Conservation (phyloP, 2,888 invertebrate species). For the Capitulum mitella region DNA sequence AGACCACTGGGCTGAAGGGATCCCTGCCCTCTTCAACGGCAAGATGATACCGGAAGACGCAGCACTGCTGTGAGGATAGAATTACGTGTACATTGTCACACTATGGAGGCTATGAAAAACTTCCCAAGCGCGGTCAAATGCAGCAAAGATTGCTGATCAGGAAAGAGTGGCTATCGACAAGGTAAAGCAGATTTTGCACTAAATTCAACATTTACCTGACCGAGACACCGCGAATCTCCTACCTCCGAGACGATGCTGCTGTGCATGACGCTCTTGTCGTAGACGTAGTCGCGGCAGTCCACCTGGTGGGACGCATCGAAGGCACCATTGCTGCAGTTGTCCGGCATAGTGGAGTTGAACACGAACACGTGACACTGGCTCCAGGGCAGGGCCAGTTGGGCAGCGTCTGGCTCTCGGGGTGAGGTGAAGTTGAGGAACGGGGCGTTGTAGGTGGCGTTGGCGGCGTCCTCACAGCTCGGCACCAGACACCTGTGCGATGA, state of each 20-base stretch:
- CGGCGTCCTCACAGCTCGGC: neutral
- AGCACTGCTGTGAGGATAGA: too few relatives aligned
- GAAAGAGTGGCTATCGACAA: too few relatives aligned
- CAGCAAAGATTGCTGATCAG: too few relatives aligned
- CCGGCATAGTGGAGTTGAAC: neutral
- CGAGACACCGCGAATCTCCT: constrained; percentile 25
- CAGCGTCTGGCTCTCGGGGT: neutral
- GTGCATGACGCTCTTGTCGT: constrained; percentile 56
- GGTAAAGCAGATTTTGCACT: too few relatives aligned
- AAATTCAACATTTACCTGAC: too few relatives aligned
- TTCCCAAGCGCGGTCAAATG: too few relatives aligned
- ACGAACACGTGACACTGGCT: neutral
- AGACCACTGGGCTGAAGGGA: too few relatives aligned
- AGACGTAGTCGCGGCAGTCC: constrained; percentile 55
- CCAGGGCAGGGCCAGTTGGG: neutral
- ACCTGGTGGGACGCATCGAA: neutral
- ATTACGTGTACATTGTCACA: too few relatives aligned
- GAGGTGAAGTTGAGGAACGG: neutral
- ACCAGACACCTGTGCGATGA: neutral
- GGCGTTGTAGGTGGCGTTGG: neutral
- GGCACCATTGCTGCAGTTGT: neutral
- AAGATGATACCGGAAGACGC: too few relatives aligned
- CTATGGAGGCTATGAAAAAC: too few relatives aligned
- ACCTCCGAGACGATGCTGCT: constrained; percentile 36
- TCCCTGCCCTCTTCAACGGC: too few relatives aligned